Evolutionary conservation across 1,140 invertebrate species (phyloP), one percentile per base, ranked within the genome.

Genomic region (Lamellibrachia luymesi): DNA sequence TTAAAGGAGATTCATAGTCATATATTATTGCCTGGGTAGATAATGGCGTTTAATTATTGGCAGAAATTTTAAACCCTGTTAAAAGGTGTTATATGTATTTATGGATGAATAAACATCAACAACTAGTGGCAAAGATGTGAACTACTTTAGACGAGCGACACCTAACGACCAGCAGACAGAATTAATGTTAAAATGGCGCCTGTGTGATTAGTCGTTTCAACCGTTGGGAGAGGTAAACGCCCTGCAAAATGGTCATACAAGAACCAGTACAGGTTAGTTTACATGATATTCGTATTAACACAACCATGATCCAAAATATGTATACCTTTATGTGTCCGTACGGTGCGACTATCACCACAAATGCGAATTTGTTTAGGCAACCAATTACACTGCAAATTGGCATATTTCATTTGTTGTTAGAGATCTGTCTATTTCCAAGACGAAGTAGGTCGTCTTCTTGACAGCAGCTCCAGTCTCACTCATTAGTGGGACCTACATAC

Each of bases 151-250:
- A 80, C 0, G 64, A 80, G 64, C 64, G 64, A 80, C 64, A 80
- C 64, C 64, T 17, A 80, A 80, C 64, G 64, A 80, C 64, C 64
- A 80, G 64, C 5, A 80, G 25, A 80, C 17, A 80, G 25, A 22
- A 80, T 22, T 80, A 80, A 80, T 80, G 64, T 80, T 80, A 80
- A 80, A 80, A 80, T 80, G 64, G 64, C 64, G 64, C 64, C 64
- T 80, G 64, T 80, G 17, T 80, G 4, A 80, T 80, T 80, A 80
- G 4, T 80, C 1, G 64, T 80, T 80, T 22, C 64, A 80, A 80
- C 64, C 13, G 64, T 80, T 80, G 64, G 64, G 64, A 80, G 64
- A 80, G 64, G 64, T 22, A 80, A 80, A 80, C 64, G 64, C 13
- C 64, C 64, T 80, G 64, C 64, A 80, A 80, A 80, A 80, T 80